These are phyloP conservation scores for Styela clava DNA, from an alignment of 23 tunicate species.

Conservation along the genomic window DNA sequence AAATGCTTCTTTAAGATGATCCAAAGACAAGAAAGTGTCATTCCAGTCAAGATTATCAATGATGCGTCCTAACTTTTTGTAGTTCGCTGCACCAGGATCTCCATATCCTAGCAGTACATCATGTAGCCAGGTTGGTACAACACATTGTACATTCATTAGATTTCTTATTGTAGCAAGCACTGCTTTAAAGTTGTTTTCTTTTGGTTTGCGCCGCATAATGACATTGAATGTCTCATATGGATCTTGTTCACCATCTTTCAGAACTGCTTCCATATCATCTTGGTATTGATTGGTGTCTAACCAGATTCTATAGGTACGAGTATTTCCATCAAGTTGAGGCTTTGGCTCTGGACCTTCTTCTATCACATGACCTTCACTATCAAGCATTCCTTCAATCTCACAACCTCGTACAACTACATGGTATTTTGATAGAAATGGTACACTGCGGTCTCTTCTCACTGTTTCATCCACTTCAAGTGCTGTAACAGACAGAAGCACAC, in stretches of 20 bases:
- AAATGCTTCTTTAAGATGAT: conserved; percentile 68
- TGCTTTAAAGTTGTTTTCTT: conserved; percentile 99
- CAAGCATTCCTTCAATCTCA: conserved; percentile 99
- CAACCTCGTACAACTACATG: conserved; percentile 94
- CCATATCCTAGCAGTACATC: conserved; percentile 97
- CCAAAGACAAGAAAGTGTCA: conserved; percentile 81
- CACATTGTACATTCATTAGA: conserved; percentile 97
- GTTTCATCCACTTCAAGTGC: conserved; percentile 41
- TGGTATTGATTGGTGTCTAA: conserved; percentile 99
- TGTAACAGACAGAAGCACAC: conserved; percentile 42
- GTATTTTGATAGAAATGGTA: conserved; percentile 74
- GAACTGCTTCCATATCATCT: conserved; percentile 87
- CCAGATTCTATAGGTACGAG: conserved; percentile 86
- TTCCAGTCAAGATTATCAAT: conserved; percentile 86
- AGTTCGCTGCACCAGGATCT: conserved; percentile 92
- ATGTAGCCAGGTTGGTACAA: conserved; percentile 99
- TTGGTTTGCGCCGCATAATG: conserved; percentile 92
- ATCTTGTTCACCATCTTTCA: conserved; percentile 68
- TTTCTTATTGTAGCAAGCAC: conserved; percentile 92
- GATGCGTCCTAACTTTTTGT: conserved; percentile 66
- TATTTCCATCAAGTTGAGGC: conserved; percentile 69
- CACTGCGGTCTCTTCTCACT: conserved; percentile 22
- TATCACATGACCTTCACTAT: conserved; percentile 93
- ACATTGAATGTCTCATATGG: conserved; percentile 93
- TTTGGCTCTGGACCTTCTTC: conserved; percentile 99